phyloP scores from a whole-genome alignment of 2,797 vertebrate genomes.

The Pitangus sulphuratus region DNA sequence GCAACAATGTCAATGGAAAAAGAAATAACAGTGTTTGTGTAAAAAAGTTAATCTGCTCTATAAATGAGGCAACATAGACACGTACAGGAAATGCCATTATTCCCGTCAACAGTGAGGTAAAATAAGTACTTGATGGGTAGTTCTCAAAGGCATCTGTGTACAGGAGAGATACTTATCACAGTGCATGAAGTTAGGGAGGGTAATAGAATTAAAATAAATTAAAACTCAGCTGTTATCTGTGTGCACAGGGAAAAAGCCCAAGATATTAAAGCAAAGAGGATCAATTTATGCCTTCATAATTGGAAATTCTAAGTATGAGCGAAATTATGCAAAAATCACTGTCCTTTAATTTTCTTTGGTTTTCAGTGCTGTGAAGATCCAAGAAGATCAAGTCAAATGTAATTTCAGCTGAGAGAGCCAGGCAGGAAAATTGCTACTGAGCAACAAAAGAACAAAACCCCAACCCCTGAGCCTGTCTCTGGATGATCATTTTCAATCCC shows the following conservation, averaged over 20 bases:
- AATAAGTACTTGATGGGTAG: constrained; percentile 34
- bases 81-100: constrained; percentile 30
- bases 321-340: constrained; percentile 74
- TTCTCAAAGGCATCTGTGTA: constrained; percentile 53
- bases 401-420: constrained; percentile 31
- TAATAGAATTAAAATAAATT: constrained; percentile 77
- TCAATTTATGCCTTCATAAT: constrained; percentile 74
- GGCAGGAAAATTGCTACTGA: neutral
- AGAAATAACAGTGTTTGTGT: neutral
- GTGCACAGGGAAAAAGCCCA: neutral
- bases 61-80: constrained; percentile 51
- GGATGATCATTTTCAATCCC: neutral
- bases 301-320: constrained; percentile 65
- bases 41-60: constrained; percentile 39
- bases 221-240: constrained; percentile 68
- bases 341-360: constrained; percentile 72
- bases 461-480: neutral
- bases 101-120: constrained; percentile 27
- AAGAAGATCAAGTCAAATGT: constrained; percentile 53
- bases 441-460: neutral
- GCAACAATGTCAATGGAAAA: neutral
- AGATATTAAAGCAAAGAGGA: constrained; percentile 70
- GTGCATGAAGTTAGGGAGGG: constrained; percentile 45
- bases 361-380: constrained; percentile 53
- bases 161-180: constrained; percentile 59